A percentile compares a stretch with the other conserved stretches of the same genome.
Conservation (phyloP, 2,888 invertebrate species). For the Morinoia aosen region DNA sequence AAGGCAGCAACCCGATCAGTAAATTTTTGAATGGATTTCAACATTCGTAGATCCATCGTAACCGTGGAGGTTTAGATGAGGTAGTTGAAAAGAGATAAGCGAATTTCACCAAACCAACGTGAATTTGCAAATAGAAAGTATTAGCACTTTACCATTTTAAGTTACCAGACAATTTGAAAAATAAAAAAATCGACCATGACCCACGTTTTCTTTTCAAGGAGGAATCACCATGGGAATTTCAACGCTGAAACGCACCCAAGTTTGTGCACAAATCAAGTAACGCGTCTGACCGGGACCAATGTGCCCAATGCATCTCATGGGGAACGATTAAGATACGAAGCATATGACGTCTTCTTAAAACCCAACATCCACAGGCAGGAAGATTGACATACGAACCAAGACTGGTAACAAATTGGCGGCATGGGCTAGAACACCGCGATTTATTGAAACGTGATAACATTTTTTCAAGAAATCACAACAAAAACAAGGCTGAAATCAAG, state of each 20-base stretch:
- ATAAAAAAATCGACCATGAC: neutral
- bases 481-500: neutral
- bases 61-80: neutral
- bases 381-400: neutral
- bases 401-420: neutral
- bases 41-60: neutral
- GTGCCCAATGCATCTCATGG: neutral
- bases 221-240: neutral
- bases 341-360: neutral
- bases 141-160: neutral
- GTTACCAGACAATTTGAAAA: neutral
- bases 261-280: neutral
- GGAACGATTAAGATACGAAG: neutral
- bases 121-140: neutral
- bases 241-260: neutral
- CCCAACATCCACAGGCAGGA: neutral
- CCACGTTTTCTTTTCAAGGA: neutral
- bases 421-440: neutral
- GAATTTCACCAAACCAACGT: neutral
- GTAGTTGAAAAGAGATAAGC: neutral
- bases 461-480: neutral
- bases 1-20: neutral
- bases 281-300: neutral
- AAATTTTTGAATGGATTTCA: neutral
- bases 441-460: neutral